Evolutionary conservation across 2,113 vertebrate species (phyloP), one percentile per base, ranked within the genome.

Genomic region (Brachyistius frenatus): DNA sequence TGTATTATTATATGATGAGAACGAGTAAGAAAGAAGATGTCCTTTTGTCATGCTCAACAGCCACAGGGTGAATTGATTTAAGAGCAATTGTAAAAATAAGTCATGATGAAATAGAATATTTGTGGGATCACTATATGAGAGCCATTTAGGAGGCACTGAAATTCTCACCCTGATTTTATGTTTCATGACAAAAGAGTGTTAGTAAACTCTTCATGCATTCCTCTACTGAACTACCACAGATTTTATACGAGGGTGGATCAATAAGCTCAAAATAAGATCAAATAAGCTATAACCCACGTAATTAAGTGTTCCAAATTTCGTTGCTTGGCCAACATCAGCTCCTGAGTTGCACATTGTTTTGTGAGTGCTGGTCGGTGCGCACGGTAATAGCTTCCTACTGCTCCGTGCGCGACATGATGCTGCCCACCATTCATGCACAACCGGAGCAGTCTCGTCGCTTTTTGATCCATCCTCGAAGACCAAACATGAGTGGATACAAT

Each of bases 101-200:
- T 56, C 11, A n/a, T 66, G 31, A 60, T 52, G 89, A 88, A 85
- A 91, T 5, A 3, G 9, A 83, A 87, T 88, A 77, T 73, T 78
- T 88, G 90, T 84, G 85, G 81, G 86, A 87, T 62, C 23, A 56
- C 35, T 33, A 11, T 23, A 62, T 63, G 39, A 62, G 55, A 85
- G 67, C 8, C 13, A 10, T 23, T n/a, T 35, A 13, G 44, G 31
- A 72, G 55, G 14, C 8, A 32, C n/a, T 66, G 41, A 47, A 54
- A 46, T 41, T 14, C 44, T 33, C 0, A 0, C 2, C 8, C 16
- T 53, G 1, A 44, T 55, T 52, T 57, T 47, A 36, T 41, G 61
- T 55, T 53, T 37, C 32, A 1, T 79, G 53, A 68, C 0, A 3
- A 3, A 54, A 23, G 23, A 58, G 16, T 10, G 65, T 16, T 5